A percentile compares a stretch with the other conserved stretches of the same genome.
Evolutionary conservation across 2,888 invertebrate genomes (phyloP).

Genomic region (Amiota mariae): DNA sequence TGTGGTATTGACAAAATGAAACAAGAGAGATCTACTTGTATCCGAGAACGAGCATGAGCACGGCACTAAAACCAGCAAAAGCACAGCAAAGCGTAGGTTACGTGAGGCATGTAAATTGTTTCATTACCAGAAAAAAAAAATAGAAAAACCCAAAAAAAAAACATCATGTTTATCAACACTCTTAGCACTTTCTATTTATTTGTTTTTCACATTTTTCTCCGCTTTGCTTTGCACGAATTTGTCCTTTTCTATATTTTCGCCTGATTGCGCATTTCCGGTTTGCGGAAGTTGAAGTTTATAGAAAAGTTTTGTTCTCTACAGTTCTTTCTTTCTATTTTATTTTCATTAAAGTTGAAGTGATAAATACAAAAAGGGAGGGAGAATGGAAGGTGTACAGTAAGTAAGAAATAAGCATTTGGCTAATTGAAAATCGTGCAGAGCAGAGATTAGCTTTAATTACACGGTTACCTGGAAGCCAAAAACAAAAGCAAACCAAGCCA

Average conservation of each 20-base stretch:
- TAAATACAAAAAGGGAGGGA: not conserved
- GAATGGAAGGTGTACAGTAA: not conserved
- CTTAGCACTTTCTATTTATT: not conserved
- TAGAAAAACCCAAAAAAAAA: too few species aligned
- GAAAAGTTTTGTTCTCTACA: not conserved
- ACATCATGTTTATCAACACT: too few species aligned
- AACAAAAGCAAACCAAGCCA: too few species aligned
- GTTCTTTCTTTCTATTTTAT: not conserved
- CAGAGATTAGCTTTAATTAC: constrained; percentile 8
- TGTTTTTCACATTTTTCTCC: not conserved
- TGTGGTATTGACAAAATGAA: too few species aligned
- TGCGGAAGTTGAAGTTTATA: constrained; percentile 11
- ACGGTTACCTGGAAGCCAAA: not conserved
- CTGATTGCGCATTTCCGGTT: constrained; percentile 26
- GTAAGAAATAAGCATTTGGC: constrained; percentile 2
- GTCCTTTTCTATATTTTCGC: not conserved
- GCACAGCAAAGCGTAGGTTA: constrained; percentile 13
- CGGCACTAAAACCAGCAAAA: not conserved
- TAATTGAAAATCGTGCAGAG: constrained; percentile 9
- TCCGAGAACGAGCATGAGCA: too few species aligned
- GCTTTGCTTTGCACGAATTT: not conserved
- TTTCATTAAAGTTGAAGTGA: constrained; percentile 3
- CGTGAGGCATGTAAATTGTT: constrained; percentile 64
- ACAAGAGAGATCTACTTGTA: too few species aligned
- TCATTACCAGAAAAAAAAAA: constrained; percentile 51